A percentile compares a stretch with the other conserved stretches of the same genome.
These are phyloP conservation scores for Microtus pennsylvanicus DNA, from an alignment of 2,113 vertebrate genomes.

Conservation along the genomic window DNA sequence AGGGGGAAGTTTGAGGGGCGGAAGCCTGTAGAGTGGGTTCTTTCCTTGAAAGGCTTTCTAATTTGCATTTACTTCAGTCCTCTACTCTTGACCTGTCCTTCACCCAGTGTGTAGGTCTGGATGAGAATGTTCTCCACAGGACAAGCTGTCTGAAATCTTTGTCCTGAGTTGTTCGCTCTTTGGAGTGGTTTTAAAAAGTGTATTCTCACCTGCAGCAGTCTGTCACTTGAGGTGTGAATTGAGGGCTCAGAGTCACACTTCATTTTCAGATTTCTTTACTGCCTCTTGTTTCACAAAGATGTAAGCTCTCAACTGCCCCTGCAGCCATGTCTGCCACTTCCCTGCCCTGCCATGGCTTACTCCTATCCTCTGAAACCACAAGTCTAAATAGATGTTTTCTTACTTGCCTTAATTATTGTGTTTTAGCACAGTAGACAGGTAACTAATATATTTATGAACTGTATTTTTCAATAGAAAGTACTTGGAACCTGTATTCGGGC, in stretches of 20 bases:
- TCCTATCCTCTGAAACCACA: background rate
- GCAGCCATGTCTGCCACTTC: no score
- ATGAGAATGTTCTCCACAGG: background rate
- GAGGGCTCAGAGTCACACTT: background rate
- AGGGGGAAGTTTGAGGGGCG: rapidly evolving
- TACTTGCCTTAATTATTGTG: background rate
- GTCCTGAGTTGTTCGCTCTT: background rate
- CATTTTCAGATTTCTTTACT: background rate
- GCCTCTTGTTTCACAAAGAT: background rate
- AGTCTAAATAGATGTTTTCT: background rate
- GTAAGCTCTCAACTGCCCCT: background rate
- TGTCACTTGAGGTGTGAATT: background rate
- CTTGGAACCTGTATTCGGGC: background rate
- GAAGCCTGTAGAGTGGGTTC: rapidly evolving
- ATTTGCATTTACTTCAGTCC: background rate
- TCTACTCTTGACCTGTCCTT: background rate
- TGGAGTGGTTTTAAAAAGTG: background rate
- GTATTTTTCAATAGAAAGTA: background rate
- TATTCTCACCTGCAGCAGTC: background rate
- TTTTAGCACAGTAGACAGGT: background rate
- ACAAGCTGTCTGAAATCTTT: background rate
- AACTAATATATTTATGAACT: background rate
- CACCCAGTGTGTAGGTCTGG: background rate
- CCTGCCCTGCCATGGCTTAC: background rate
- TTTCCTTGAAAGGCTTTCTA: background rate